phyloP scores from a whole-genome alignment of 2,113 vertebrate species.

The Misgurnus mizolepis region DNA sequence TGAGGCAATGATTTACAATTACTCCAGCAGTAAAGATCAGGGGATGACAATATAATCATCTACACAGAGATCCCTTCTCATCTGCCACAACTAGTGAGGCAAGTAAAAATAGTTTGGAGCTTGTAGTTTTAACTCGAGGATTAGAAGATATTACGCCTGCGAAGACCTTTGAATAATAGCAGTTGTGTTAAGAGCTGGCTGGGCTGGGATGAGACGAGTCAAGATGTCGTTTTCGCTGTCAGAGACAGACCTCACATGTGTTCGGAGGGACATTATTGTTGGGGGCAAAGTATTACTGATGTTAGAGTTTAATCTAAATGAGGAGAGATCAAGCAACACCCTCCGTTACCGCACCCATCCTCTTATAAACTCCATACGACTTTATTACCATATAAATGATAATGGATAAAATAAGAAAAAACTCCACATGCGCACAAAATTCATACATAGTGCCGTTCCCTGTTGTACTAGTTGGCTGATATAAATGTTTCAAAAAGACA shows the following conservation, averaged over 20 bases:
- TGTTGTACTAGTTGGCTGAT: conserved; percentile 8
- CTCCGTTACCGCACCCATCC: conserved; percentile 26
- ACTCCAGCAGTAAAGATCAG: conserved; percentile 94
- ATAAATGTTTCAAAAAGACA: conserved; percentile 37
- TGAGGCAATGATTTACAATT: conserved; percentile 98
- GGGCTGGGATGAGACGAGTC: conserved; percentile 28
- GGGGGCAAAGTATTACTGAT: conserved; percentile 48
- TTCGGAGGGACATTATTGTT: conserved; percentile 22
- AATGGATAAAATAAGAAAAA: conserved; percentile 19
- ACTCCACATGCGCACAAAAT: conserved; percentile 24
- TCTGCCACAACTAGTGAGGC: conserved; percentile 85
- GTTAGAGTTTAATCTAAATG: conserved; percentile 57
- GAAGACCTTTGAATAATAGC: conserved; percentile 51
- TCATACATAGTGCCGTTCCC: conserved; percentile 25
- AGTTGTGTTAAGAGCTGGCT: conserved; percentile 52
- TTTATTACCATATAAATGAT: conserved; percentile 44
- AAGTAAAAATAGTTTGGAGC: conserved; percentile 82
- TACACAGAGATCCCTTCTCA: conserved; percentile 89
- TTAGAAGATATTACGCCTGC: conserved; percentile 62
- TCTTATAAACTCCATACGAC: conserved; percentile 48
- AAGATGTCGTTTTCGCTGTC: conserved; percentile 46
- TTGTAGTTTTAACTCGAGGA: conserved; percentile 76
- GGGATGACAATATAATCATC: conserved; percentile 98
- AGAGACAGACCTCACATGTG: conserved; percentile 22
- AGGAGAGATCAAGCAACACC: conserved; percentile 41